phyloP scores from a whole-genome alignment of 2,113 vertebrate genomes.

The Pygoscelis antarcticus region DNA sequence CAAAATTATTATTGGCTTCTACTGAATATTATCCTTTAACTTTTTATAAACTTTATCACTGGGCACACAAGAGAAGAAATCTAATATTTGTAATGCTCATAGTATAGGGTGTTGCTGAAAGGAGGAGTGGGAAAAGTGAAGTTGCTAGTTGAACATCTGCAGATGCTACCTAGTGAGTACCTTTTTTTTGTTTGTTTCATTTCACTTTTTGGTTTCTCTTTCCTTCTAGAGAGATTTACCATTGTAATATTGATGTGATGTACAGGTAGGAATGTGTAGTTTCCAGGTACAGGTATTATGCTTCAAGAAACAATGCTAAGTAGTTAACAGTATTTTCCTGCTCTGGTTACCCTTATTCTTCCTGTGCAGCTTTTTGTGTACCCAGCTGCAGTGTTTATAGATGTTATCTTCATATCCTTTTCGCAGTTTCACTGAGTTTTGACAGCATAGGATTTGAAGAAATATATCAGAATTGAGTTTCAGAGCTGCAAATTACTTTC shows the following conservation, averaged over 20 bases:
- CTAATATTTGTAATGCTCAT: conserved; percentile 48
- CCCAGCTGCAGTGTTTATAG: not conserved
- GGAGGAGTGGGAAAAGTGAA: conserved; percentile 9
- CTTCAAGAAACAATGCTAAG: not conserved
- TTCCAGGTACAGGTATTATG: not conserved
- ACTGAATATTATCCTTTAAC: conserved; percentile 55
- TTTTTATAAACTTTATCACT: conserved; percentile 64
- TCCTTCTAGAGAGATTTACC: conserved; percentile 5
- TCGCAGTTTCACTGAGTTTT: not conserved
- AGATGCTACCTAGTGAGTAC: not conserved
- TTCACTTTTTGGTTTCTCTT: not conserved
- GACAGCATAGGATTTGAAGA: not conserved
- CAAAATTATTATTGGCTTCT: conserved; percentile 66
- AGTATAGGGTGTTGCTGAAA: conserved; percentile 54
- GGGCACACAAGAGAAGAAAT: conserved; percentile 40
- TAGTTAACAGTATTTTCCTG: conserved; percentile 2
- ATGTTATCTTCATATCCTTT: not conserved
- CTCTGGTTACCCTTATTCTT: not conserved
- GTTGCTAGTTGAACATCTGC: conserved; percentile 45
- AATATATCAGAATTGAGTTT: not conserved
- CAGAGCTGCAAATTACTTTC: not conserved
- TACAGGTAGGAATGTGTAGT: not conserved
- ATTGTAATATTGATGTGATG: not conserved
- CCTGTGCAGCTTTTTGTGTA: not conserved
- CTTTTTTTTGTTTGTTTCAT: conserved; percentile 43